Conservation (phyloP, 2,888 invertebrate genomes). For the Melolontha melolontha region DNA sequence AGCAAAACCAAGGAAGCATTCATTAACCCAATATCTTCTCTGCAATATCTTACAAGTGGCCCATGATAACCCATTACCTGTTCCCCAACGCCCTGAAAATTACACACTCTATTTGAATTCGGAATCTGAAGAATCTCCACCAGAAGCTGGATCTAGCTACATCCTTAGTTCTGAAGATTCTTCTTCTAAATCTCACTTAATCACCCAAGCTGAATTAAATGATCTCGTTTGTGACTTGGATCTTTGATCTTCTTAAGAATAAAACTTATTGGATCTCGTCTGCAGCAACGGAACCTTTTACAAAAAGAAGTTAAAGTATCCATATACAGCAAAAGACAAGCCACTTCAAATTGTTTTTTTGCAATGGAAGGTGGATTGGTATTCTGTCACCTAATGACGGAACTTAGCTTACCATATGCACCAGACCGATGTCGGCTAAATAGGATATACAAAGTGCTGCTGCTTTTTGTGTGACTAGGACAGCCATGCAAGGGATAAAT, state of each 20-base stretch:
- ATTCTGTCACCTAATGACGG: no score
- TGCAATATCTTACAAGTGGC: not conserved
- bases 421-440: no score
- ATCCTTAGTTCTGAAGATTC: constrained; percentile 12
- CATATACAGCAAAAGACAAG: no score
- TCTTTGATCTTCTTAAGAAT: constrained; percentile 7
- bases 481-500: no score
- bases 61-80: not conserved
- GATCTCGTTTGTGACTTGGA: constrained; percentile 2
- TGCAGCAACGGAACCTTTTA: no score
- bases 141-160: not conserved
- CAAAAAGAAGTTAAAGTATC: no score
- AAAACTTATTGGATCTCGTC: constrained; percentile 5
- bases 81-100: not conserved
- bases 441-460: no score
- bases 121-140: constrained; percentile 5
- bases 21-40: not conserved
- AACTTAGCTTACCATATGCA: no score
- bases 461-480: no score
- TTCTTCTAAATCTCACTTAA: not conserved
- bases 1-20: not conserved
- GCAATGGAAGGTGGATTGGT: no score
- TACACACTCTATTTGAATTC: not conserved
- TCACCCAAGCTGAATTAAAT: not conserved
- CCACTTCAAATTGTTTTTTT: no score